Percentiles rank a stretch among this genome's conserved stretches.
Evolutionary conservation across 2,888 invertebrate genomes (phyloP).

Genomic region (Lordiphosa fenestrarum): DNA sequence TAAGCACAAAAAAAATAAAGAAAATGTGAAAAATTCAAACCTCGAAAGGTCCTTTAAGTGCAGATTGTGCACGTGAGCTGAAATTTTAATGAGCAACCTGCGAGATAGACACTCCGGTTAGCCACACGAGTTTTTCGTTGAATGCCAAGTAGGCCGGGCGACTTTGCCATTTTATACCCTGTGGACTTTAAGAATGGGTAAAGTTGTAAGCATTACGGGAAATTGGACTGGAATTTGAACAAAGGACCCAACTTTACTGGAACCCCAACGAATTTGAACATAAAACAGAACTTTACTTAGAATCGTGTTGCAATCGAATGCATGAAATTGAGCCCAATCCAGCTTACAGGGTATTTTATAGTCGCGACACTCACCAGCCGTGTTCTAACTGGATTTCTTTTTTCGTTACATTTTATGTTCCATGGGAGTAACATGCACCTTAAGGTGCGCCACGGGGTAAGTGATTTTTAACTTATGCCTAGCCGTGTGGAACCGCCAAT

Average conservation of each 20-base stretch:
- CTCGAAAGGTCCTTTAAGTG: slow-evolving; percentile 69
- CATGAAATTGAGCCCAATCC: too few species aligned
- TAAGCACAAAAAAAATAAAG: slow-evolving; percentile 4
- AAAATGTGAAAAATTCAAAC: slow-evolving; percentile 70
- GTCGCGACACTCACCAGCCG: too few species aligned
- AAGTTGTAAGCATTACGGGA: too few species aligned
- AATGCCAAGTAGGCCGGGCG: slow-evolving; percentile 54
- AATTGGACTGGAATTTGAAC: too few species aligned
- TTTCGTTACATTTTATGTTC: slow-evolving; percentile 14
- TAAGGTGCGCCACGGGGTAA: slow-evolving; percentile 28
- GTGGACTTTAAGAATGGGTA: slow-evolving; percentile 15
- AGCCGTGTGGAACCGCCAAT: slow-evolving; percentile 19
- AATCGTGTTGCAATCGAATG: too few species aligned
- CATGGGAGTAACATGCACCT: slow-evolving; percentile 17
- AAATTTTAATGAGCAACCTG: slow-evolving; percentile 65
- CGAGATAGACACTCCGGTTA: slow-evolving; percentile 4
- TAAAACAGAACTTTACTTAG: too few species aligned
- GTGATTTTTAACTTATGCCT: slow-evolving; percentile 58
- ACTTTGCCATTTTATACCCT: slow-evolving; percentile 38
- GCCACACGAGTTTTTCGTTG: slow-evolving; percentile 35
- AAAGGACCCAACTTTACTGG: too few species aligned
- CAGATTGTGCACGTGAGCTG: slow-evolving; percentile 67
- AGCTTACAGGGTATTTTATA: too few species aligned
- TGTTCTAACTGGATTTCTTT: background rate
- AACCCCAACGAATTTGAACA: too few species aligned